Percentiles rank a stretch among this genome's conserved stretches.
phyloP scores from a whole-genome alignment of 2,113 vertebrate genomes.

The Acrocephalus arundinaceus region DNA sequence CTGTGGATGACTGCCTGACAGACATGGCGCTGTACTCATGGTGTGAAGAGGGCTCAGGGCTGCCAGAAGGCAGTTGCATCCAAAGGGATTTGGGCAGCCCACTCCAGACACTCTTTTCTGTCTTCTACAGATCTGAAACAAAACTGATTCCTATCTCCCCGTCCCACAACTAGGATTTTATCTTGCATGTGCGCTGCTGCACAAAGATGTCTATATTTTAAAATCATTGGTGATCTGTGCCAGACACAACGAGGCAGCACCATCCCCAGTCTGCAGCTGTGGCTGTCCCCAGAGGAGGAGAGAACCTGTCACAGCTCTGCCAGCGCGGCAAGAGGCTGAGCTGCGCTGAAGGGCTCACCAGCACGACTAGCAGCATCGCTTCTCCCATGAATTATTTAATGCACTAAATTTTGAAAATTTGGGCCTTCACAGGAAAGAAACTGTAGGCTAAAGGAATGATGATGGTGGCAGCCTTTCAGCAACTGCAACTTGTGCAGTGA shows the following conservation, averaged over 20 bases:
- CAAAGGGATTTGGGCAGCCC: not conserved
- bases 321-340: not conserved
- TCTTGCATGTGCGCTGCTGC: not conserved
- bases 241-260: not conserved
- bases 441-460: not conserved
- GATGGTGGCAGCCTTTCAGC: not conserved
- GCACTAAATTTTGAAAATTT: not conserved
- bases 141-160: not conserved
- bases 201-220: not conserved
- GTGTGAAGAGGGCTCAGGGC: not conserved
- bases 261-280: not conserved
- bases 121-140: not conserved
- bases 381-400: not conserved
- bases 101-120: not conserved
- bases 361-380: not conserved
- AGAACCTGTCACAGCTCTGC: not conserved
- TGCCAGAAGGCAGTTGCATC: not conserved
- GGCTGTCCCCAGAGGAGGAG: not conserved
- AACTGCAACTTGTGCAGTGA: not conserved
- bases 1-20: not conserved
- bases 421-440: not conserved
- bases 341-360: not conserved
- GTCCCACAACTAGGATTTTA: not conserved
- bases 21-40: not conserved
- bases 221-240: not conserved